Evolutionary conservation across 2,888 invertebrate species (phyloP).

Genomic region (Ophion slaviceki): DNA sequence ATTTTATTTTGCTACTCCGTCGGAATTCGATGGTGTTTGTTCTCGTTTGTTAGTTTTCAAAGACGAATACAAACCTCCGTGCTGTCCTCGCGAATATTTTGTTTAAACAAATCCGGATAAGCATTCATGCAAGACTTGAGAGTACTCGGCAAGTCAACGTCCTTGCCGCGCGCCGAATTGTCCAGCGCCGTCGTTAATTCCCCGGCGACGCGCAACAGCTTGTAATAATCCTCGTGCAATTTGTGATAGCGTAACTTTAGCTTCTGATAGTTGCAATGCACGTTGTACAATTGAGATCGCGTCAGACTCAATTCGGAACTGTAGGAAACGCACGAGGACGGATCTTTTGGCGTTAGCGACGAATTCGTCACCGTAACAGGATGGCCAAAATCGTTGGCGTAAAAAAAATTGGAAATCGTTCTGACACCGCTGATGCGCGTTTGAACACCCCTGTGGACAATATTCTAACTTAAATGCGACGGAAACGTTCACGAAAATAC

Average conservation of each 20-base stretch:
- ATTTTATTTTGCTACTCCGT: no score
- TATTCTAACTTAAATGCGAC: not conserved
- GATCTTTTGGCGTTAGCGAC: slow-evolving; percentile 42
- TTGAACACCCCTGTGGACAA: slow-evolving; percentile 73
- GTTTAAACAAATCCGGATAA: slow-evolving; percentile 84
- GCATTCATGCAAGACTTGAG: slow-evolving; percentile 84
- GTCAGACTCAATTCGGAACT: slow-evolving; percentile 73
- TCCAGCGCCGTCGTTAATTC: slow-evolving; percentile 86
- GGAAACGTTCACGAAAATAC: not conserved
- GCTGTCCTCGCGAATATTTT: slow-evolving; percentile 74
- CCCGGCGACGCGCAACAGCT: slow-evolving; percentile 85
- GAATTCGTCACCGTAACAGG: slow-evolving; percentile 66
- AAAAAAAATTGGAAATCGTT: slow-evolving; percentile 64
- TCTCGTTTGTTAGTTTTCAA: not conserved
- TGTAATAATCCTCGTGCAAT: slow-evolving; percentile 83
- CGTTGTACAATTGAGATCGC: slow-evolving; percentile 74
- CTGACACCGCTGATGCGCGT: slow-evolving; percentile 71
- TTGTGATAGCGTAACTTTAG: slow-evolving; percentile 81
- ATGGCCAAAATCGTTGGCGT: slow-evolving; percentile 66
- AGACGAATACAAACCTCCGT: slow-evolving; percentile 45
- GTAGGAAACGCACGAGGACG: slow-evolving; percentile 55
- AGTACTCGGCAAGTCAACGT: slow-evolving; percentile 84
- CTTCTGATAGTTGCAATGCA: slow-evolving; percentile 78
- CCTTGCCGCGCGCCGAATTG: slow-evolving; percentile 85
- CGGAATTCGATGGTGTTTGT: not conserved